phyloP scores from a whole-genome alignment of 2,797 vertebrate species.

The Spizella passerina region DNA sequence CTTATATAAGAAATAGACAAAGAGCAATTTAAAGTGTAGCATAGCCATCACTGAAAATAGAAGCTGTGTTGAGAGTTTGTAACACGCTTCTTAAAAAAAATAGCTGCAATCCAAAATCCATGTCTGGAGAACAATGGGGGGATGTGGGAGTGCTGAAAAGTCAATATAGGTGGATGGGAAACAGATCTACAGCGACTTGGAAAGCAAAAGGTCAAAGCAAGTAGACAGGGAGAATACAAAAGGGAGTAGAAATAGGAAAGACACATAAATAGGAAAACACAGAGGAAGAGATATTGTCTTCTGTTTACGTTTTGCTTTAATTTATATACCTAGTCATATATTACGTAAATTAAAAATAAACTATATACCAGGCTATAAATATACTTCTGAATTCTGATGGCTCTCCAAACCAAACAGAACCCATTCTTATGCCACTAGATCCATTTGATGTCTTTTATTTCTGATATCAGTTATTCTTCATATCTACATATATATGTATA shows the following conservation, averaged over 20 bases:
- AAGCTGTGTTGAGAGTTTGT: background rate
- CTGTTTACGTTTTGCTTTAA: constrained; percentile 57
- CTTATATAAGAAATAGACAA: background rate
- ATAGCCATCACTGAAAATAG: constrained; percentile 14
- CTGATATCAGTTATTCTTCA: constrained; percentile 46
- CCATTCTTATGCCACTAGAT: background rate
- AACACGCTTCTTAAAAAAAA: background rate
- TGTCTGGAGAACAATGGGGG: background rate
- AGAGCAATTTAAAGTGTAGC: background rate
- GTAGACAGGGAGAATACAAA: background rate
- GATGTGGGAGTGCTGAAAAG: background rate
- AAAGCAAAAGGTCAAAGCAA: constrained; percentile 35
- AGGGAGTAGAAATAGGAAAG: background rate
- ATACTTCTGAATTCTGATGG: constrained; percentile 30
- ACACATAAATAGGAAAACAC: background rate
- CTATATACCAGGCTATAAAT: constrained; percentile 48
- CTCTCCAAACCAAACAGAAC: background rate
- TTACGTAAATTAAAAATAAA: constrained; percentile 59
- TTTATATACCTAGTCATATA: constrained; percentile 60
- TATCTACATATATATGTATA: constrained; percentile 53
- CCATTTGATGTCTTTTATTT: constrained; percentile 14
- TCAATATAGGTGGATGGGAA: constrained; percentile 19
- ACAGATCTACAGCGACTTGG: constrained; percentile 14
- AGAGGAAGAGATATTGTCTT: background rate
- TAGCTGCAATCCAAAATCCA: background rate